Evolutionary conservation across 1,140 invertebrate genomes (phyloP), one percentile per base, ranked within the genome.

Genomic region (Heliothis virescens): DNA sequence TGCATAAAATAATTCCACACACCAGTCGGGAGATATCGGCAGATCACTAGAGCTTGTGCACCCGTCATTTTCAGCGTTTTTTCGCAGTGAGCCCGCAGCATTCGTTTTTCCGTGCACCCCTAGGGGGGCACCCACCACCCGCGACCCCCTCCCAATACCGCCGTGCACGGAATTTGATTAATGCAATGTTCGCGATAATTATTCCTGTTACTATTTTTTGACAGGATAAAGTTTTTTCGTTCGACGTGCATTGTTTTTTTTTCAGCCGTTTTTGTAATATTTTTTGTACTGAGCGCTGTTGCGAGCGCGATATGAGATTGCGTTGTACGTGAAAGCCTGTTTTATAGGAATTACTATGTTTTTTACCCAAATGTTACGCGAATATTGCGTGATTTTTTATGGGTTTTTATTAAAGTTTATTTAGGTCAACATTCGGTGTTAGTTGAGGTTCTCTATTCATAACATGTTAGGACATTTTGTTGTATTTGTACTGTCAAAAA

Each of bases 141-240:
- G 60, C 16, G 50, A 2, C 83, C 82, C 76, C 67, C 83, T 78
- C 82, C 89, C 86, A 87, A 91, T 90, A 89, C 87, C 86, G 73
- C 90, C 88, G 87, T 92, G 91, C 90, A 86, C 90, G 87, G 92
- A 93, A 94, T 94, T 92, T 94, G 92, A 94, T 94, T 94, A 94
- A 94, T 94, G 92, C 93, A 93, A 94, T 94, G 92, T 92, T 92
- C 92, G 85, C 93, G 89, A 93, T 94, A 93, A 94, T 94, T 92
- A 94, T 94, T 94, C 92, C 91, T 88, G 92, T 92, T 92, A 93
- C 93, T 92, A 93, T 94, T 94, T 94, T 94, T 94, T 93, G 92
- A 93, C 92, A 92, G 90, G 83, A 87, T 86, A 90, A 87, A 90
- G 84, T 91, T 92, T 92, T 92, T 90, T 83, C 81, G 75, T 81